phyloP scores from a whole-genome alignment of 1,140 invertebrate genomes.

The Andricus grossulariae region DNA sequence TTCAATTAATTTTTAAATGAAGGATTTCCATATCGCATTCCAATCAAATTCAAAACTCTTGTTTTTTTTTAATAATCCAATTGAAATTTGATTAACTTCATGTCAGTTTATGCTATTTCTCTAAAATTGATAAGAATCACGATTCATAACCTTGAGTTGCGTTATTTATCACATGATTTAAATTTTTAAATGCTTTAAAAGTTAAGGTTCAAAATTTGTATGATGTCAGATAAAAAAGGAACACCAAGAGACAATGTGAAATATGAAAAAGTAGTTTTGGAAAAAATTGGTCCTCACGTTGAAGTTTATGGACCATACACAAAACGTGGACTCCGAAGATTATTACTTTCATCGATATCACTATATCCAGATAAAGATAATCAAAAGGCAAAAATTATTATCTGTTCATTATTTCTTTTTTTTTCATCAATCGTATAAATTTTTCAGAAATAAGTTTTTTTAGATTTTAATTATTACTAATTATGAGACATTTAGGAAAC shows the following conservation, averaged over 20 bases:
- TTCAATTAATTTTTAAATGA: too few species aligned
- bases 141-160: background rate
- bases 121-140: background rate
- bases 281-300: constrained; percentile 32
- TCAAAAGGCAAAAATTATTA: background rate
- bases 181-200: background rate
- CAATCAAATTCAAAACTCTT: constrained; percentile 2
- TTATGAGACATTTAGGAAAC: background rate
- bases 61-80: background rate
- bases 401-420: background rate
- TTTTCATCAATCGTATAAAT: background rate
- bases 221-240: background rate
- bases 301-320: constrained; percentile 31
- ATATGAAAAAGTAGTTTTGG: constrained; percentile 17
- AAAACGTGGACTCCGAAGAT: constrained; percentile 31
- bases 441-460: background rate
- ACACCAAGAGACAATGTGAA: background rate
- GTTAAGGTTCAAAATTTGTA: background rate
- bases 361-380: background rate
- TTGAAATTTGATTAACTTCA: background rate
- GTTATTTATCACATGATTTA: background rate
- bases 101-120: background rate
- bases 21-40: background rate
- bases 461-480: background rate
- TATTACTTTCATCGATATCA: constrained; percentile 33